These are phyloP conservation scores for Spheniscus mendiculus DNA, from an alignment of 2,113 vertebrate species.

Conservation along the genomic window DNA sequence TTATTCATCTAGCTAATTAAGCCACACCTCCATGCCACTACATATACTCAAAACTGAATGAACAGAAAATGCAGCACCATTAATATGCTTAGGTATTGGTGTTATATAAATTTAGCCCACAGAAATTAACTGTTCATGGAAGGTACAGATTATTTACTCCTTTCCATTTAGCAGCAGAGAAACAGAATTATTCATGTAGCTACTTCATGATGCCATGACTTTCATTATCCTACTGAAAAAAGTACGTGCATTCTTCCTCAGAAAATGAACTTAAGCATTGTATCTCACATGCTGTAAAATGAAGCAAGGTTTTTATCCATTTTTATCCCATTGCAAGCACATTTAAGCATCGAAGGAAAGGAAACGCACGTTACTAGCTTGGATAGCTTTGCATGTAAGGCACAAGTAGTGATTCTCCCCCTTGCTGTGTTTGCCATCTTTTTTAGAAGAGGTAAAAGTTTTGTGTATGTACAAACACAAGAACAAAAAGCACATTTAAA, in stretches of 20 bases:
- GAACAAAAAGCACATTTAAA: not conserved
- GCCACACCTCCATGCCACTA: not conserved
- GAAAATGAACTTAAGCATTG: not conserved
- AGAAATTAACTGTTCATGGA: not conserved
- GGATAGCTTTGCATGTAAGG: not conserved
- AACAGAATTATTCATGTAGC: not conserved
- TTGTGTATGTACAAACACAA: not conserved
- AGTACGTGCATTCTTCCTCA: not conserved
- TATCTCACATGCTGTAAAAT: not conserved
- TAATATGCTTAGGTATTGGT: not conserved
- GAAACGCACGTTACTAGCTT: not conserved
- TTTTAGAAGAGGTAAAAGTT: not conserved
- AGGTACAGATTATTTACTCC: not conserved
- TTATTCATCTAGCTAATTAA: slow-evolving; percentile 23
- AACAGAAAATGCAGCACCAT: not conserved
- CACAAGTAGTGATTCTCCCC: not conserved
- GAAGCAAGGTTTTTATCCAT: not conserved
- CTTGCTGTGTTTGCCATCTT: not conserved
- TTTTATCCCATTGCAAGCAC: not conserved
- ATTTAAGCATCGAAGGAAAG: slow-evolving; percentile 14
- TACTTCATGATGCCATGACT: not conserved
- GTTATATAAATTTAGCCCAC: not conserved
- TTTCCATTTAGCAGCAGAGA: not conserved
- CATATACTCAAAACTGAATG: not conserved
- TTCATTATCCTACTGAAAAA: not conserved